phyloP scores from a whole-genome alignment of 2,113 vertebrate genomes.

The Laticauda laticaudata region DNA sequence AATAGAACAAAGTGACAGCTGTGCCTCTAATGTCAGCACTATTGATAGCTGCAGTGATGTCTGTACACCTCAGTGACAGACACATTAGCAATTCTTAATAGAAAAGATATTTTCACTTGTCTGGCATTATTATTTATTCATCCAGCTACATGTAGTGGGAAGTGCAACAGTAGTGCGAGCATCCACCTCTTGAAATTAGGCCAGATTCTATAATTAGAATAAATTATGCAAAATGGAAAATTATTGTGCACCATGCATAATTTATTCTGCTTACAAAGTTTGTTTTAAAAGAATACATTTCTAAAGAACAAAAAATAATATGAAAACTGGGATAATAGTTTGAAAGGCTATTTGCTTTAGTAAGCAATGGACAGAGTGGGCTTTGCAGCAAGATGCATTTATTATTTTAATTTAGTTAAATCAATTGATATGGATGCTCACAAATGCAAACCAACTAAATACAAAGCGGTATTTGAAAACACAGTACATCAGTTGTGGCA shows the following conservation, averaged over 20 bases:
- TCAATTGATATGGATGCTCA: neutral
- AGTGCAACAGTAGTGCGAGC: neutral
- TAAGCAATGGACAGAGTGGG: neutral
- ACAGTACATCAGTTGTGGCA: neutral
- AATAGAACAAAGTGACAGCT: constrained; percentile 43
- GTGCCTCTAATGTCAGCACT: neutral
- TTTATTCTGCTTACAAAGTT: constrained; percentile 26
- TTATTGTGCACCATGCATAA: constrained; percentile 18
- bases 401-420: neutral
- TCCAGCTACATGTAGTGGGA: neutral
- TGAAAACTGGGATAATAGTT: neutral
- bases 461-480: neutral
- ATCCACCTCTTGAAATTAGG: neutral
- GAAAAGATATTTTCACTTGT: constrained; percentile 25
- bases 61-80: neutral
- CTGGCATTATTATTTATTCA: constrained; percentile 22
- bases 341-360: neutral
- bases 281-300: neutral
- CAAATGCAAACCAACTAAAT: neutral
- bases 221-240: constrained; percentile 32
- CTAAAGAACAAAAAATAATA: neutral
- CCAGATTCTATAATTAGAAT: constrained; percentile 13
- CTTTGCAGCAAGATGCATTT: neutral
- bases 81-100: constrained; percentile 7
- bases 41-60: constrained; percentile 5